Base-by-base conservation (phyloP, 2,797 vertebrate genomes). In the Chromobotia macracanthus region DNA sequence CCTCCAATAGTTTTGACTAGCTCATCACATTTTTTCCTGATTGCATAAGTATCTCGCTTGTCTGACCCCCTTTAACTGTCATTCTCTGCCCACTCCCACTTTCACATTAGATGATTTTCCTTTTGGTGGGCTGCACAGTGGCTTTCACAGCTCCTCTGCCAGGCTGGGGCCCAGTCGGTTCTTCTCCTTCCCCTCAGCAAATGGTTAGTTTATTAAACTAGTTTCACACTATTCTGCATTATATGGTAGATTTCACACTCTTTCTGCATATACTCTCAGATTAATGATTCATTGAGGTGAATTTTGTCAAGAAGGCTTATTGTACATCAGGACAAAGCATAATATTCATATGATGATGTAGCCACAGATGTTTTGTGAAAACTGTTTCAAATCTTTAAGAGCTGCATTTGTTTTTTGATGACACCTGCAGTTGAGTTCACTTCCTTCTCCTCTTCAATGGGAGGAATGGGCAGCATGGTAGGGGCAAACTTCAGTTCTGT, bases 401-500 rank as follows among this genome's bases (percentile, higher is more conserved):
- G 28, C 28, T 38, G 46, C 31, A 31, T 76, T 58, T 38, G 1
- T 1, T 7, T 44, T 13, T 58, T 28, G 75, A 12, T 72, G 23
- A 56, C 63, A n/a, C 63, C 51, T 80, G 28, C 84, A 93, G 92
- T 82, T 84, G 89, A 91, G 1, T 96, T 96, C 79, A 90, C 90
- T 0, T 91, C 92, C 16, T 92, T 94, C 69, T 90, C 91, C 23
- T 82, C 77, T 0, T 91, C 91, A 28, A 56, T 92, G 72, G 90
- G 90, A 5, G 91, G 89, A 38, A 63, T 93, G 78, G 91, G 90
- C 4, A 91, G 89, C 38, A 64, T 92, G 81, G 87, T 89, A 69
- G 89, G 89, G 81, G 81, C 88, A 60, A 92, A 88, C 86, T 95
- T 97, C 86, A 95, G 91, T 87, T 98, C 97, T 0, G 92, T 99